phyloP scores from a whole-genome alignment of 2,113 vertebrate genomes.

The Delphinus delphis region DNA sequence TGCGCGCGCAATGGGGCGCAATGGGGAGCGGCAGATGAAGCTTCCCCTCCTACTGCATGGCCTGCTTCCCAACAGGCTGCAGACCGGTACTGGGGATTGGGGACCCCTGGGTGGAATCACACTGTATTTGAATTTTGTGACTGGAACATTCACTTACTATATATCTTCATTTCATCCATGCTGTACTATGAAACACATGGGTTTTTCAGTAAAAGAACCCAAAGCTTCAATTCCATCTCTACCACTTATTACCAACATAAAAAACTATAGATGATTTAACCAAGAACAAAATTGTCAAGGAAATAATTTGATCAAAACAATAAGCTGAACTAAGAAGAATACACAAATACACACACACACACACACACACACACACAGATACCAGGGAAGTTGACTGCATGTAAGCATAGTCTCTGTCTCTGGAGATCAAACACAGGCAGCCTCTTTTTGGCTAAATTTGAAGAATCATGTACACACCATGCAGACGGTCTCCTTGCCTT shows the following conservation, averaged over 20 bases:
- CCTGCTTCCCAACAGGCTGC: too few relatives aligned
- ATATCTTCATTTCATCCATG: not conserved
- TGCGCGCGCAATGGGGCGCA: rapidly evolving
- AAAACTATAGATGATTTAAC: not conserved
- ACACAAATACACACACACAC: not conserved
- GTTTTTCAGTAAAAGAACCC: not conserved
- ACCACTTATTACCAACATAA: not conserved
- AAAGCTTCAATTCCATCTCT: not conserved
- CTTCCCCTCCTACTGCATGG: too few relatives aligned
- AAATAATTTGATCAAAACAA: not conserved
- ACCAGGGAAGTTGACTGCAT: not conserved
- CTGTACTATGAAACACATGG: not conserved
- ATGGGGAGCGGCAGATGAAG: too few relatives aligned
- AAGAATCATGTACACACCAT: not conserved
- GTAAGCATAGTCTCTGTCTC: not conserved
- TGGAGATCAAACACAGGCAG: not conserved
- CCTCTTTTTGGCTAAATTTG: not conserved
- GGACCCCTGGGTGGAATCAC: too few relatives aligned
- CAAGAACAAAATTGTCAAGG: not conserved
- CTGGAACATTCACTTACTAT: not conserved
- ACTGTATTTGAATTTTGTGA: not conserved
- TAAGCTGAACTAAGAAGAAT: not conserved
- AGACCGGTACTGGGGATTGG: too few relatives aligned
- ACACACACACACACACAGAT: not conserved
- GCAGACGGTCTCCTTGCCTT: not conserved